Conservation (phyloP, 2,113 vertebrate species). For the Platichthys stellatus region DNA sequence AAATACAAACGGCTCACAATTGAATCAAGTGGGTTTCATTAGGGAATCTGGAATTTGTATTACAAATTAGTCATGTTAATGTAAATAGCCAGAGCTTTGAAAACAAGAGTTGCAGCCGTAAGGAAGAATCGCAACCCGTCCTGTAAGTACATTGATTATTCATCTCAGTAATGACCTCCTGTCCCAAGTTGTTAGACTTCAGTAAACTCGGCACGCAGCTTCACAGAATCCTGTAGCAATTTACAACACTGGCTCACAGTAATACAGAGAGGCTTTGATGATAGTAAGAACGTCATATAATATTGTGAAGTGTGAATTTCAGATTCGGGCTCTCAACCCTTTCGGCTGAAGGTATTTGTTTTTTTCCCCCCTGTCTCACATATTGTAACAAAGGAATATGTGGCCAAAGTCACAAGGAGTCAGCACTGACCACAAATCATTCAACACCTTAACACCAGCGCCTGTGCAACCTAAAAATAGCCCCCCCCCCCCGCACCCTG, state of each 20-base stretch:
- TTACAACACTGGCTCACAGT: slow-evolving; percentile 19
- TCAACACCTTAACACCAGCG: slow-evolving; percentile 39
- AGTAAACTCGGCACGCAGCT: slow-evolving; percentile 24
- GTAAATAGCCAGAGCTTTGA: slow-evolving; percentile 61
- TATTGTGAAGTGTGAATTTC: slow-evolving; percentile 21
- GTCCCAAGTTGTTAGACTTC: slow-evolving; percentile 60
- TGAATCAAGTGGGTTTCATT: slow-evolving; percentile 57
- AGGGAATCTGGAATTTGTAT: slow-evolving; percentile 55
- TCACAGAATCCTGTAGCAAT: slow-evolving; percentile 23
- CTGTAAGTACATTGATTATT: slow-evolving; percentile 72
- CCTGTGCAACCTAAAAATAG: slow-evolving; percentile 19
- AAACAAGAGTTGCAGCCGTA: slow-evolving; percentile 58
- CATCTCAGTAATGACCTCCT: slow-evolving; percentile 68
- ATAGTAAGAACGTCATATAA: slow-evolving; percentile 12
- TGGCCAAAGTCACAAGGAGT: slow-evolving; percentile 1
- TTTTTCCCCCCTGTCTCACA: background rate
- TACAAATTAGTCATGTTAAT: slow-evolving; percentile 71
- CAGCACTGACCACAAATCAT: slow-evolving; percentile 20
- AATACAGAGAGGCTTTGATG: slow-evolving; percentile 12
- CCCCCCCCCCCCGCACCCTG: background rate
- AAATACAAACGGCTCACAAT: slow-evolving; percentile 57
- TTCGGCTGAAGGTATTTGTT: slow-evolving; percentile 1
- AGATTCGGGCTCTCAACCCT: slow-evolving; percentile 10
- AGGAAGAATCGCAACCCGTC: slow-evolving; percentile 57
- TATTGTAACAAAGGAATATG: slow-evolving; percentile 20